Evolutionary conservation across 1,140 invertebrate genomes (phyloP).

Genomic region (Heliconius eleuchia): DNA sequence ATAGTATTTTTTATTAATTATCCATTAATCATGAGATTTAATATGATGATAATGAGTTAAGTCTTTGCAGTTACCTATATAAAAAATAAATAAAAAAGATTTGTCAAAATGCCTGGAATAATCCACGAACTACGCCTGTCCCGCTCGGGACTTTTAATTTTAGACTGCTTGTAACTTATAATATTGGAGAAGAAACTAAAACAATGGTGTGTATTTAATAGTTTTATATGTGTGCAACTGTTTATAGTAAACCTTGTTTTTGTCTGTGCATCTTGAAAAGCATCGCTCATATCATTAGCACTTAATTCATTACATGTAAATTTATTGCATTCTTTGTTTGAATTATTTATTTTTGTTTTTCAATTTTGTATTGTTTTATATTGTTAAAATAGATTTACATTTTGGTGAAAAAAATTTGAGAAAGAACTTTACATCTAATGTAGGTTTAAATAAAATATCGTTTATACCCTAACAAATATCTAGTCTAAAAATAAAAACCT

Average conservation of each 20-base stretch:
- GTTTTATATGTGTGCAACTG: neutral
- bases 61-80: too few relatives aligned
- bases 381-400: neutral
- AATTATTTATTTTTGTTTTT: conserved; percentile 1
- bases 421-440: neutral
- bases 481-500: conserved; percentile 1
- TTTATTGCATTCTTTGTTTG: neutral
- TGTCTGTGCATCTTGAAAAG: neutral
- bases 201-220: neutral
- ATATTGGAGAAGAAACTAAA: too few relatives aligned
- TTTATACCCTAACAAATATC: neutral
- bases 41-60: too few relatives aligned
- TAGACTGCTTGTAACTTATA: too few relatives aligned
- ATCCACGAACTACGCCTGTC: too few relatives aligned
- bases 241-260: neutral
- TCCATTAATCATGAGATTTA: too few relatives aligned
- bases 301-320: neutral
- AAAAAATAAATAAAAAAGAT: too few relatives aligned
- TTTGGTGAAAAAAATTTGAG: neutral
- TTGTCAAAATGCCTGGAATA: too few relatives aligned
- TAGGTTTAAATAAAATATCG: neutral
- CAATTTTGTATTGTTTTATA: neutral
- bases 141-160: too few relatives aligned
- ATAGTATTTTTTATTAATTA: too few relatives aligned
- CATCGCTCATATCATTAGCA: neutral